These are phyloP conservation scores for Sula dactylatra DNA, from an alignment of 2,113 vertebrate species.

Conservation along the genomic window DNA sequence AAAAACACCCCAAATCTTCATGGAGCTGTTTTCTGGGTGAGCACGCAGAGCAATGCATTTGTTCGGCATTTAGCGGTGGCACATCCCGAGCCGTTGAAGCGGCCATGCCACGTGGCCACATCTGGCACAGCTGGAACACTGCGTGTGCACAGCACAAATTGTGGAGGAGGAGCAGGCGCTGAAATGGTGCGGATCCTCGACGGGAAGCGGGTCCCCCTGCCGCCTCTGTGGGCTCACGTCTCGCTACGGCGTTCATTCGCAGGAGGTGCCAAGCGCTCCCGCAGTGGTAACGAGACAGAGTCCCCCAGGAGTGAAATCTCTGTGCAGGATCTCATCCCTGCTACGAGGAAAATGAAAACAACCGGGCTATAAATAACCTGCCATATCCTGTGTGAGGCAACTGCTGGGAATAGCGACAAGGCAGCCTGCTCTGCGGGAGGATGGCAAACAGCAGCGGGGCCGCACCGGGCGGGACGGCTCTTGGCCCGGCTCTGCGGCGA, in stretches of 20 bases:
- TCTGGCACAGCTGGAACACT: neutral
- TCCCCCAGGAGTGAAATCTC: neutral
- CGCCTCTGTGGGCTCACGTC: neutral
- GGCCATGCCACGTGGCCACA: neutral
- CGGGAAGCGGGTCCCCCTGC: neutral
- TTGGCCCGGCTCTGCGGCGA: neutral
- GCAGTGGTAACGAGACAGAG: neutral
- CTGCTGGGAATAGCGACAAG: neutral
- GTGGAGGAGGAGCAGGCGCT: neutral
- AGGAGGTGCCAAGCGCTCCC: neutral
- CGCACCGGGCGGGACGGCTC: neutral
- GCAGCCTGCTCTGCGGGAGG: neutral
- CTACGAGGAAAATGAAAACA: neutral
- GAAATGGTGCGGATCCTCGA: neutral
- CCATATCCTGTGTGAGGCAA: neutral
- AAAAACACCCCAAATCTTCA: neutral
- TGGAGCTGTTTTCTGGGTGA: neutral
- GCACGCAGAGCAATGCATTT: neutral
- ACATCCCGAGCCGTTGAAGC: accelerated
- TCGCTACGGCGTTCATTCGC: no score
- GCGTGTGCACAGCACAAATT: neutral
- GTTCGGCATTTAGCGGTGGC: neutral
- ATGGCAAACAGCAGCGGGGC: neutral
- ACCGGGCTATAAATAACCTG: neutral
- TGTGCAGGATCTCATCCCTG: neutral